These are phyloP conservation scores for Catocala nupta DNA, from an alignment of 2,888 invertebrate genomes.

Conservation along the genomic window DNA sequence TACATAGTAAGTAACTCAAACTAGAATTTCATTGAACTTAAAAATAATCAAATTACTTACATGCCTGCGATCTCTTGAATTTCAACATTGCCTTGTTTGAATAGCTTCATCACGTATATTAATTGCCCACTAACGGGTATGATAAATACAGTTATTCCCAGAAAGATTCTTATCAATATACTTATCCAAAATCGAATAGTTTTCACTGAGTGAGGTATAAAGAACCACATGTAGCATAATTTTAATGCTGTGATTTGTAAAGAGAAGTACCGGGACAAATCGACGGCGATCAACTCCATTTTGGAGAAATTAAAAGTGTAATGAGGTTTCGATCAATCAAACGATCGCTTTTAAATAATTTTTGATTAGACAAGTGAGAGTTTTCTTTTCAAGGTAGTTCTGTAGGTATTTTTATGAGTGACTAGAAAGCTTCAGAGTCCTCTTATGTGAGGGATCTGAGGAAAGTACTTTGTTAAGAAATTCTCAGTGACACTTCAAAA, in stretches of 20 bases:
- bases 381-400: conserved; percentile 22
- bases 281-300: conserved; percentile 53
- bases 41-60: conserved; percentile 54
- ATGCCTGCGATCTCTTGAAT: conserved; percentile 64
- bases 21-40: neutral
- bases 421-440: neutral
- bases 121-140: conserved; percentile 62
- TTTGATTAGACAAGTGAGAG: conserved; percentile 17
- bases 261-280: conserved; percentile 59
- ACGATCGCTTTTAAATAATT: conserved; percentile 18
- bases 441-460: too few relatives aligned
- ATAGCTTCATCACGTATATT: conserved; percentile 56
- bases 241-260: conserved; percentile 61
- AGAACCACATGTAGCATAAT: conserved; percentile 63
- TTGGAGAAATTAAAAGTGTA: conserved; percentile 43
- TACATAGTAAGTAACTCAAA: neutral
- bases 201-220: conserved; percentile 56
- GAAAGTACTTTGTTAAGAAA: too few relatives aligned
- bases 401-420: conserved; percentile 14
- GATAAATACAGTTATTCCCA: conserved; percentile 53
- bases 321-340: conserved; percentile 34
- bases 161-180: conserved; percentile 48
- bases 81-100: conserved; percentile 56
- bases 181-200: conserved; percentile 58
- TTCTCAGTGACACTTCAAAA: too few relatives aligned